Evolutionary conservation across 2,888 invertebrate genomes (phyloP).

Genomic region (Tromatobia lineatoria): DNA sequence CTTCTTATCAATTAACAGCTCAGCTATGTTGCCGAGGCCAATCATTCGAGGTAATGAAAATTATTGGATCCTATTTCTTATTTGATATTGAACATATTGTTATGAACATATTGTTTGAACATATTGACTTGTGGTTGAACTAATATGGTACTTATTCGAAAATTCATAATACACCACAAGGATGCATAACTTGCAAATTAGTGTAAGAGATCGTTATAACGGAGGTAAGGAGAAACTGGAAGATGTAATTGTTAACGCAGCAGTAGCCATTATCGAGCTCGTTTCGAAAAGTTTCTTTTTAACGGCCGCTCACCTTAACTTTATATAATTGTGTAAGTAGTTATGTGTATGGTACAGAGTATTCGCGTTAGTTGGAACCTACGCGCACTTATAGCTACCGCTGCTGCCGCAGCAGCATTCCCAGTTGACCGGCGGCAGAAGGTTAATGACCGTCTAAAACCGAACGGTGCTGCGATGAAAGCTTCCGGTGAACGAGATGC

Average conservation of each 20-base stretch:
- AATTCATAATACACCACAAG: neutral
- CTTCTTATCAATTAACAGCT: no score
- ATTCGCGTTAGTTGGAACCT: constrained; percentile 11
- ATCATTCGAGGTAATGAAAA: no score
- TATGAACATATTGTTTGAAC: no score
- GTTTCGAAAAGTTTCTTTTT: constrained; percentile 41
- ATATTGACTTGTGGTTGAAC: no score
- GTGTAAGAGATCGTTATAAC: constrained; percentile 8
- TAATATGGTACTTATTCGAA: no score
- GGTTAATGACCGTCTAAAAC: constrained; percentile 71
- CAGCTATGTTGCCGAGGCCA: no score
- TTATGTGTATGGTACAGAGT: constrained; percentile 10
- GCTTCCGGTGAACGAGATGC: constrained; percentile 56
- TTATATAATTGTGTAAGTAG: constrained; percentile 14
- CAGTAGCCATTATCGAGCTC: constrained; percentile 20
- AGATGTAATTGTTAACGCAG: constrained; percentile 18
- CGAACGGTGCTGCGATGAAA: constrained; percentile 41
- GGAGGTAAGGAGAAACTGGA: constrained; percentile 18
- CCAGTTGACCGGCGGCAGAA: constrained; percentile 64
- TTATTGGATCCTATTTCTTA: no score
- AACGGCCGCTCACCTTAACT: constrained; percentile 29
- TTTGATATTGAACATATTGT: no score
- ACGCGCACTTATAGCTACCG: constrained; percentile 5
- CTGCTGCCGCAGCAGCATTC: constrained; percentile 40
- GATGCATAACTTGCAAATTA: constrained; percentile 9